phyloP scores from a whole-genome alignment of 1,140 invertebrate species.

The Tetragonula clypearis region DNA sequence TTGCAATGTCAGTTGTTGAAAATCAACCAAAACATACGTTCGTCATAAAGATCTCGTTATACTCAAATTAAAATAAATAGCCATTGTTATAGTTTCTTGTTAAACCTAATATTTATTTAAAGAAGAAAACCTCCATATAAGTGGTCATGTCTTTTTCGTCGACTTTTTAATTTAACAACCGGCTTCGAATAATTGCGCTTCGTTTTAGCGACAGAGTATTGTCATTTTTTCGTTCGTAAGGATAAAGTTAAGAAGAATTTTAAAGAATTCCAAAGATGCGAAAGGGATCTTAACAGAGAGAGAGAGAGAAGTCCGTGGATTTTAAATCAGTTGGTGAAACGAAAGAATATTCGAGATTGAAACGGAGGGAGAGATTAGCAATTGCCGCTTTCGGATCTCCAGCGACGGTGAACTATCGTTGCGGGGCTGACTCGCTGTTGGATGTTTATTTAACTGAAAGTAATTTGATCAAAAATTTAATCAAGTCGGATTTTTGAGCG shows the following conservation, averaged over 20 bases:
- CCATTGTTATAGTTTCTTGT: too few relatives aligned
- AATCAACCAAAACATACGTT: too few relatives aligned
- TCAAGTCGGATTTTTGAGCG: conserved; percentile 81
- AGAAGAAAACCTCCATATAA: too few relatives aligned
- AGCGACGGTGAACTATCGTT: conserved; percentile 41
- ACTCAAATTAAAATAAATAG: too few relatives aligned
- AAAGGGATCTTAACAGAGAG: too few relatives aligned
- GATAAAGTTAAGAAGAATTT: not conserved
- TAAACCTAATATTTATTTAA: too few relatives aligned
- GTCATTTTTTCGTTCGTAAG: not conserved
- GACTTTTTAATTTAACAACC: conserved; percentile 1
- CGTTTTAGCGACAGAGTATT: not conserved
- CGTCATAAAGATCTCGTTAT: too few relatives aligned
- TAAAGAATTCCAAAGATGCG: not conserved
- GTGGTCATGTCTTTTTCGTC: not conserved
- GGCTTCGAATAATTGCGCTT: not conserved
- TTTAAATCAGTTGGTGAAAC: not conserved
- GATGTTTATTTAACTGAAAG: conserved; percentile 81
- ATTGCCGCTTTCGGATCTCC: conserved; percentile 1
- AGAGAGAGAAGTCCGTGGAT: not conserved
- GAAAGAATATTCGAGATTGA: not conserved
- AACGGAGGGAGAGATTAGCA: conserved; percentile 34
- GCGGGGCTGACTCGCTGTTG: conserved; percentile 57
- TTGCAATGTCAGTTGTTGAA: too few relatives aligned
- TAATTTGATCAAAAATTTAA: conserved; percentile 83